phyloP scores from a whole-genome alignment of 2,888 invertebrate species.

The Drosophila macrospina region DNA sequence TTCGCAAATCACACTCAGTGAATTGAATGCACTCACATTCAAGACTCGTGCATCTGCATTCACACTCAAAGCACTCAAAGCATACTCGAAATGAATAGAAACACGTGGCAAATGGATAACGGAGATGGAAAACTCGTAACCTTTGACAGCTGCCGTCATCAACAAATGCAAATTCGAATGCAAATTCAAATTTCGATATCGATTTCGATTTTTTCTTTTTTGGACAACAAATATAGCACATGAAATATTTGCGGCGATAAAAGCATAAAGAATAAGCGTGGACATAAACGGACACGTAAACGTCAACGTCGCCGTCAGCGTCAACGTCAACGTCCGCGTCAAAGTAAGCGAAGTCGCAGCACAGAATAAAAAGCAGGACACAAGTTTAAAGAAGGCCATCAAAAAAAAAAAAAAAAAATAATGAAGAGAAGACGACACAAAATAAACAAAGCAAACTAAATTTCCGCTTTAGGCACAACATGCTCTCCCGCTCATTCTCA shows the following conservation, averaged over 20 bases:
- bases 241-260: slow-evolving; percentile 31
- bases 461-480: slow-evolving; percentile 44
- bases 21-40: slow-evolving; percentile 5
- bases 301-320: slow-evolving; percentile 4
- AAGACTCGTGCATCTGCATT: not conserved
- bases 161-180: slow-evolving; percentile 21
- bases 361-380: slow-evolving; percentile 26
- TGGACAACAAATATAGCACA: not conserved
- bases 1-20: not conserved
- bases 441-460: slow-evolving; percentile 44
- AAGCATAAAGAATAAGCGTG: slow-evolving; percentile 22
- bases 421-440: slow-evolving; percentile 16
- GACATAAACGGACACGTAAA: slow-evolving; percentile 23
- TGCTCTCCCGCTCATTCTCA: not conserved
- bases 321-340: slow-evolving; percentile 1
- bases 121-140: slow-evolving; percentile 14
- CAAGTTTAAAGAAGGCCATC: slow-evolving; percentile 32
- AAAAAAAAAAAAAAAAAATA: slow-evolving; percentile 19
- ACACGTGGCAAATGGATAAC: not conserved
- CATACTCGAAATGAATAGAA: slow-evolving; percentile 17
- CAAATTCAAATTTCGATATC: slow-evolving; percentile 1
- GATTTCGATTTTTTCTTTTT: not conserved
- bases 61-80: slow-evolving; percentile 1
- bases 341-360: not conserved
- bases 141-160: slow-evolving; percentile 42